Conservation (phyloP, 2,113 vertebrate species). For the Pogonocichla stellata region DNA sequence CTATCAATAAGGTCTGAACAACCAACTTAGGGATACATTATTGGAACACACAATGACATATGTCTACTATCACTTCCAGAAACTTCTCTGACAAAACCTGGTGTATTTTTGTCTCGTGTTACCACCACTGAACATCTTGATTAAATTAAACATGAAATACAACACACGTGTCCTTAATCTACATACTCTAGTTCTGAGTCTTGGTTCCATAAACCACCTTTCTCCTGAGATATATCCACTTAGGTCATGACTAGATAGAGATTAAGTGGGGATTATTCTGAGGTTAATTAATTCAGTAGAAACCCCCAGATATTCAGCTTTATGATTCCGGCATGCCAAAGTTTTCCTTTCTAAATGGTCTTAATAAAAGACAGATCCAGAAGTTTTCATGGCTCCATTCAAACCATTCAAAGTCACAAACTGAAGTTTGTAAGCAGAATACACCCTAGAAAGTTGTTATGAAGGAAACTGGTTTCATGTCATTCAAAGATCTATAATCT, state of each 20-base stretch:
- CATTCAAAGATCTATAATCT: background rate
- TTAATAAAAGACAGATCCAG: background rate
- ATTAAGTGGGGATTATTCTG: constrained; percentile 16
- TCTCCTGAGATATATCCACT: background rate
- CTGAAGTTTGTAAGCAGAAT: background rate
- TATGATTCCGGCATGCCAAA: background rate
- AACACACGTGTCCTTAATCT: background rate
- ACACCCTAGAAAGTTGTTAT: background rate
- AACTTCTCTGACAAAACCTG: background rate
- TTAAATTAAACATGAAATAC: constrained; percentile 9
- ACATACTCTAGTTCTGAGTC: background rate
- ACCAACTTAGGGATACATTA: background rate
- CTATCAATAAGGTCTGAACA: background rate
- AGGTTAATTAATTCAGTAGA: constrained; percentile 23
- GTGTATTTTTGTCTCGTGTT: background rate
- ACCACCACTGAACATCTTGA: background rate
- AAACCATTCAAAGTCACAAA: background rate
- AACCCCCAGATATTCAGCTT: background rate
- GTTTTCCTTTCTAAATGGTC: background rate
- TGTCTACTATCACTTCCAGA: background rate
- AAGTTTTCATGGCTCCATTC: background rate
- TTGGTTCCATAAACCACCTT: background rate
- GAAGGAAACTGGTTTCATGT: background rate
- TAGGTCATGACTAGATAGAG: background rate
- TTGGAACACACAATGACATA: background rate